phyloP scores from a whole-genome alignment of 2,113 vertebrate genomes.

The Recurvirostra avosetta region DNA sequence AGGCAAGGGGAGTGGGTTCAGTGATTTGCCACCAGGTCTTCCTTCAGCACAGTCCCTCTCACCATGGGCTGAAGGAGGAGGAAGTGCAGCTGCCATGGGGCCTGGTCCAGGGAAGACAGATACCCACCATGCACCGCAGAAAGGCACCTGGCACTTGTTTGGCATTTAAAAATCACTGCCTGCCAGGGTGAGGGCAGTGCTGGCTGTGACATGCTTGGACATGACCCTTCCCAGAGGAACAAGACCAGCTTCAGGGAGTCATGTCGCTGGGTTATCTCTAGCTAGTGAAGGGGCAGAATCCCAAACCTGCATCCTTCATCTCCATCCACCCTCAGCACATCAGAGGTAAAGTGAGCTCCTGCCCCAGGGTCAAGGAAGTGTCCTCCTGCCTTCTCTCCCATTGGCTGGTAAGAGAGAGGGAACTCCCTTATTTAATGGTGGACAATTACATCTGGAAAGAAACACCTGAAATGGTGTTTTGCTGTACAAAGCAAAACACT shows the following conservation, averaged over 20 bases:
- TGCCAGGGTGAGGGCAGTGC: background rate
- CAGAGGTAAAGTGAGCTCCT: background rate
- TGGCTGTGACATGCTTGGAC: background rate
- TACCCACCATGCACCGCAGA: accelerated
- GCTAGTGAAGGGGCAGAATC: background rate
- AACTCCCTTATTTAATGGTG: accelerated
- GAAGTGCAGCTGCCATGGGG: accelerated
- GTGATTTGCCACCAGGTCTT: background rate
- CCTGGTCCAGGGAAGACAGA: background rate
- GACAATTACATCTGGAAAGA: background rate
- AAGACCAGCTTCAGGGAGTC: background rate
- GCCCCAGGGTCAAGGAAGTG: background rate
- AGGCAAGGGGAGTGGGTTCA: background rate
- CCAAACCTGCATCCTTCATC: background rate
- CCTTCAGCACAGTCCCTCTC: background rate
- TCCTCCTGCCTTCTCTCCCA: background rate
- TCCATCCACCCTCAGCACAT: background rate
- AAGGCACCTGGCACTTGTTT: background rate
- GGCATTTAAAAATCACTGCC: background rate
- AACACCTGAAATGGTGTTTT: background rate
- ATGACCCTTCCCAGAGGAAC: background rate
- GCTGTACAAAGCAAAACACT: background rate
- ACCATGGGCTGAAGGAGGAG: background rate
- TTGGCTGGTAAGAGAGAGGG: background rate
- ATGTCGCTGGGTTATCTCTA: background rate